phyloP scores from a whole-genome alignment of 2,888 invertebrate genomes.

The Lingula anatina region DNA sequence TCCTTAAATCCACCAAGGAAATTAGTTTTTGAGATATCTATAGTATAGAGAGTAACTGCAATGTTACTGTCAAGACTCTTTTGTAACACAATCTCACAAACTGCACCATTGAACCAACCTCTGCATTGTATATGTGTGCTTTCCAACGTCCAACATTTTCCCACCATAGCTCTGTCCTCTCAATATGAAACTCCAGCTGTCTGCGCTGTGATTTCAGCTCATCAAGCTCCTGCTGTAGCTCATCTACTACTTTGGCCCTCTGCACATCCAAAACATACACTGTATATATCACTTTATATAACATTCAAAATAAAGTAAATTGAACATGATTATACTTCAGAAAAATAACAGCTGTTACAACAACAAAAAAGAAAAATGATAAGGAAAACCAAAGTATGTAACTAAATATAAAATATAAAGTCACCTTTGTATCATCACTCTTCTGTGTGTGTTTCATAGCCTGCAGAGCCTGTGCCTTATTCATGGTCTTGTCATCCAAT shows the following conservation, averaged over 20 bases:
- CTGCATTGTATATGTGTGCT: conserved; percentile 61
- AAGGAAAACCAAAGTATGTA: too few relatives aligned
- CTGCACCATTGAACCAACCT: too few relatives aligned
- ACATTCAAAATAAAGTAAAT: too few relatives aligned
- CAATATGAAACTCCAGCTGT: conserved; percentile 76
- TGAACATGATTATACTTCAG: background rate
- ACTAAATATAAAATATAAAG: too few relatives aligned
- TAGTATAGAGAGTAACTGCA: too few relatives aligned
- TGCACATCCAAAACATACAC: conserved; percentile 15
- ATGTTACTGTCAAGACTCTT: too few relatives aligned
- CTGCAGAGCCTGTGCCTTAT: conserved; percentile 78
- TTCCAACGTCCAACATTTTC: conserved; percentile 85
- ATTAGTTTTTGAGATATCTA: too few relatives aligned
- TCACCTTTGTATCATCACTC: conserved; percentile 72
- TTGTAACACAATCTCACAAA: too few relatives aligned
- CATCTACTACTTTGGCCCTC: conserved; percentile 58
- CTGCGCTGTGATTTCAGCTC: conserved; percentile 74
- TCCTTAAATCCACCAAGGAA: too few relatives aligned
- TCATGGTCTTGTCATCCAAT: conserved; percentile 75
- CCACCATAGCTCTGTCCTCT: conserved; percentile 83
- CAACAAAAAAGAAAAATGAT: too few relatives aligned
- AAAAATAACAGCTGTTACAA: background rate
- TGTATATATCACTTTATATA: too few relatives aligned
- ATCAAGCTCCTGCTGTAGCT: conserved; percentile 76
- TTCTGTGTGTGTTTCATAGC: conserved; percentile 77